Conservation (phyloP, 1,140 invertebrate species). For the Aporrectodea caliginosa region DNA sequence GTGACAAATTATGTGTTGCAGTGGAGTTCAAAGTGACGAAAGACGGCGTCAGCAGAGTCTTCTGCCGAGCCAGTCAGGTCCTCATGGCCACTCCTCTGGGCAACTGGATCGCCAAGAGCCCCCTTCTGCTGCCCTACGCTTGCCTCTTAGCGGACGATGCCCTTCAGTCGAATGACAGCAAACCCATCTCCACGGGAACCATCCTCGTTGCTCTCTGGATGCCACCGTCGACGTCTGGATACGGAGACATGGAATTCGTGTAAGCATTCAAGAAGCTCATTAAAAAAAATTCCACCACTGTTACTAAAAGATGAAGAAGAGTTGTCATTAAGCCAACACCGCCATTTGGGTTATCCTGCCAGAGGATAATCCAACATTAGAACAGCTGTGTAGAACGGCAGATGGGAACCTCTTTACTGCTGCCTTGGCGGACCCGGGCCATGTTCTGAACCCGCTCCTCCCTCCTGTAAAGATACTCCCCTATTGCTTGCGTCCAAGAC, state of each 20-base stretch:
- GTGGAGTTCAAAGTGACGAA: background rate
- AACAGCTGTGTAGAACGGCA: background rate
- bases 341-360: background rate
- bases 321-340: background rate
- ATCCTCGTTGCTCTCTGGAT: background rate
- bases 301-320: no score
- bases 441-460: background rate
- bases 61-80: background rate
- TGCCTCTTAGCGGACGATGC: background rate
- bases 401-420: background rate
- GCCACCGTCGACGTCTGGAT: background rate
- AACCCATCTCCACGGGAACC: background rate
- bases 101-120: background rate
- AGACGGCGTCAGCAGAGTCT: background rate
- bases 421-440: background rate
- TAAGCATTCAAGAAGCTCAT: background rate
- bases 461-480: no score
- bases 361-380: background rate
- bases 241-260: background rate
- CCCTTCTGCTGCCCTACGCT: background rate
- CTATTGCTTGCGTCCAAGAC: no score
- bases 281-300: no score
- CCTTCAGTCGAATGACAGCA: background rate
- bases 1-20: background rate
- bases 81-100: background rate